These are phyloP conservation scores for Iphiclides podalirius DNA, from an alignment of 2,888 invertebrate species.

Conservation along the genomic window DNA sequence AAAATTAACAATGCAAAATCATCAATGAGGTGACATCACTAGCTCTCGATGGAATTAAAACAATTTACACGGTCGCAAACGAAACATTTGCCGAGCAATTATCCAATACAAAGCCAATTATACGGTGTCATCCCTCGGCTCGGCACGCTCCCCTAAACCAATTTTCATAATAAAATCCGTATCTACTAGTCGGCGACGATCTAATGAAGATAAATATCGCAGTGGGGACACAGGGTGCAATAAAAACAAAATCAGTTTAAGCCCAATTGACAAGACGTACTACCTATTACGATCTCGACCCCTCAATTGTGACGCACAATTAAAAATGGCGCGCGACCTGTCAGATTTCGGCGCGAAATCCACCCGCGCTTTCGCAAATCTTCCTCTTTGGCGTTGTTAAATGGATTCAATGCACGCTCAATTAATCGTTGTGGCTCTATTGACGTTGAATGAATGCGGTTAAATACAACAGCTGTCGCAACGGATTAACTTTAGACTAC, in stretches of 20 bases:
- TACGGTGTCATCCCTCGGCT: constrained; percentile 56
- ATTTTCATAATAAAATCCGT: constrained; percentile 70
- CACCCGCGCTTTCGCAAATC: constrained; percentile 54
- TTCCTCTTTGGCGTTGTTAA: constrained; percentile 48
- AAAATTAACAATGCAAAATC: no score
- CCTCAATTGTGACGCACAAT: constrained; percentile 39
- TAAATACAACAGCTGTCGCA: constrained; percentile 18
- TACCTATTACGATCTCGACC: constrained; percentile 40
- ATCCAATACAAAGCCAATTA: constrained; percentile 70
- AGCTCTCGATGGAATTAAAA: constrained; percentile 49
- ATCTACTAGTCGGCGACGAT: constrained; percentile 61
- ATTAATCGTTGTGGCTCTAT: constrained; percentile 18
- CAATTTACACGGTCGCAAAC: constrained; percentile 49
- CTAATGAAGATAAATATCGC: constrained; percentile 77
- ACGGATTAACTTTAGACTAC: constrained; percentile 17
- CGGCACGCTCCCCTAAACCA: constrained; percentile 54
- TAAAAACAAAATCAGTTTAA: constrained; percentile 75
- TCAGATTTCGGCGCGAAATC: constrained; percentile 55
- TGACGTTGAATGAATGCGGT: constrained; percentile 16
- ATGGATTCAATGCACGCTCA: constrained; percentile 28
- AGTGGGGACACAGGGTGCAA: constrained; percentile 57
- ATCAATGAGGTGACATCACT: constrained; percentile 21
- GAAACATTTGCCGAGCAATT: constrained; percentile 64
- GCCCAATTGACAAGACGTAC: constrained; percentile 65
- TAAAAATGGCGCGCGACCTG: constrained; percentile 53